Evolutionary conservation across 2,888 invertebrate genomes (phyloP).

Genomic region (Mechanitis mazaeus): DNA sequence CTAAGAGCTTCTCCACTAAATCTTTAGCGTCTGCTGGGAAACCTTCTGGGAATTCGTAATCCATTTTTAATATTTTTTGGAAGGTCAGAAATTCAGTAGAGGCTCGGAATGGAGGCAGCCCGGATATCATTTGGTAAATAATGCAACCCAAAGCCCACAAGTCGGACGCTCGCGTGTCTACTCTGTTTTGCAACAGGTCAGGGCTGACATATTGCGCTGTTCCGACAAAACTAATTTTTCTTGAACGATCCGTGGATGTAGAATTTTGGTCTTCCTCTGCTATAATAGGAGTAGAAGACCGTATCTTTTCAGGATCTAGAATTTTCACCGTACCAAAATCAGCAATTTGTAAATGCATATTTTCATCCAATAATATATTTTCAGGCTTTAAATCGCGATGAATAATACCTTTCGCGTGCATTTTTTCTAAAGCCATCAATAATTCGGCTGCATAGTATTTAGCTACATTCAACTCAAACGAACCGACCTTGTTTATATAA

Average conservation of each 20-base stretch:
- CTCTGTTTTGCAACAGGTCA: conserved; percentile 90
- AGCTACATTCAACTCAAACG: conserved; percentile 92
- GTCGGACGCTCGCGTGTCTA: conserved; percentile 88
- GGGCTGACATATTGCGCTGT: conserved; percentile 99
- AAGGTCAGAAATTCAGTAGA: conserved; percentile 97
- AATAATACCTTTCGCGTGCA: conserved; percentile 91
- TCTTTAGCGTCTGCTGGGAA: conserved; percentile 92
- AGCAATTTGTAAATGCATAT: conserved; percentile 96
- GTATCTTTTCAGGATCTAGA: conserved; percentile 66
- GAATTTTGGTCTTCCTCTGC: conserved; percentile 49
- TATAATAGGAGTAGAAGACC: conserved; percentile 33
- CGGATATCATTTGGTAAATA: conserved; percentile 97
- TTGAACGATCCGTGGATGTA: conserved; percentile 64
- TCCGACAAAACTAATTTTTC: conserved; percentile 94
- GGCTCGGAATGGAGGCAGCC: conserved; percentile 93
- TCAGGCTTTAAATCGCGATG: conserved; percentile 99
- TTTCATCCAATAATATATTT: conserved; percentile 95
- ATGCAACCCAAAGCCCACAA: conserved; percentile 99
- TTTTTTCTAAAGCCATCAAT: conserved; percentile 91
- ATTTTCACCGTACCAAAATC: conserved; percentile 98
- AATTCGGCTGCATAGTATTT: conserved; percentile 97
- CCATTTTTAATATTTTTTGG: conserved; percentile 93
- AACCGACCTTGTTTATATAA: conserved; percentile 92
- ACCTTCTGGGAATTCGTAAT: conserved; percentile 94
- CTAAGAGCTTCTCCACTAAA: conserved; percentile 90